Conservation (phyloP, 1,140 invertebrate species). For the Microplitis mediator region DNA sequence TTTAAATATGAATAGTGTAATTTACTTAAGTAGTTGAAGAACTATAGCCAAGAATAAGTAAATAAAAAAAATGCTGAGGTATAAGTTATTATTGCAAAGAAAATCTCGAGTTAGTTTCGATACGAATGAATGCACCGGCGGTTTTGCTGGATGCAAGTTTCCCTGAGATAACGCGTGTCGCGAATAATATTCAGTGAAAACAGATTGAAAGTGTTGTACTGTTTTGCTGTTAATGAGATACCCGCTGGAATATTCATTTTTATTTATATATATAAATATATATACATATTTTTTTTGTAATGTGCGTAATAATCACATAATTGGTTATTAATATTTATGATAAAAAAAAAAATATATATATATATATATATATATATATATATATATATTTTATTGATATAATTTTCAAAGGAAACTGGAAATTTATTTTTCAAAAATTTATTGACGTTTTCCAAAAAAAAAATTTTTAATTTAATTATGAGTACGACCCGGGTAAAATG, state of each 20-base stretch:
- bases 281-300: background rate
- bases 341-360: too few species aligned
- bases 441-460: too few species aligned
- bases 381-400: too few species aligned
- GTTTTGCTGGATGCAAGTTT: constrained; percentile 7
- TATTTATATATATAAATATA: background rate
- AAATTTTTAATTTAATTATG: too few species aligned
- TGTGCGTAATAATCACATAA: background rate
- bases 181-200: constrained; percentile 19
- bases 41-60: too few species aligned
- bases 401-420: too few species aligned
- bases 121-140: constrained; percentile 18
- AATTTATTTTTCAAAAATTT: too few species aligned
- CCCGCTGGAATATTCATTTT: background rate
- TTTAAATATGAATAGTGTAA: too few species aligned
- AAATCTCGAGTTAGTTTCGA: background rate
- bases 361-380: too few species aligned
- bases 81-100: background rate
- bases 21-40: too few species aligned
- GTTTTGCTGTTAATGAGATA: background rate
- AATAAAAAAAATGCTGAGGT: background rate
- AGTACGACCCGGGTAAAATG: too few species aligned
- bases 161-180: constrained; percentile 3
- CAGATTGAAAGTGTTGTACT: constrained; percentile 9
- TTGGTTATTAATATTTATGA: background rate